Evolutionary conservation across 2,888 invertebrate genomes (phyloP).

Genomic region (Cylloceria caligata): DNA sequence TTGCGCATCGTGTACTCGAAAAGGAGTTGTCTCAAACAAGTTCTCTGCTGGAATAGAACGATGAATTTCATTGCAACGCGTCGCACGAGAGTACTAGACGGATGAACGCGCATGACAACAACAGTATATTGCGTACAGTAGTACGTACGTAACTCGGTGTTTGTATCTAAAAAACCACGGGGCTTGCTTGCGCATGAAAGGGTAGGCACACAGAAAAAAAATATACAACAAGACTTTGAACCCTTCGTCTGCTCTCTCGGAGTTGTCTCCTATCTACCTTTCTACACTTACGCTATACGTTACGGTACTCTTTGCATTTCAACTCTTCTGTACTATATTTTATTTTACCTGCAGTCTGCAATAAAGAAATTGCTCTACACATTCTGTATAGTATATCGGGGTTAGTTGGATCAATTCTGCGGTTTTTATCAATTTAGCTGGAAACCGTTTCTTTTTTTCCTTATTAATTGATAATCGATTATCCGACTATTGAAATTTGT

Average conservation of each 20-base stretch:
- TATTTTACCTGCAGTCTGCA: not conserved
- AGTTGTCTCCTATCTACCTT: constrained; percentile 40
- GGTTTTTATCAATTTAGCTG: not conserved
- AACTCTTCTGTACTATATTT: constrained; percentile 7
- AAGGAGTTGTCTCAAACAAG: constrained; percentile 30
- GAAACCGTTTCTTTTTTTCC: not conserved
- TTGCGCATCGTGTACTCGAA: constrained; percentile 9
- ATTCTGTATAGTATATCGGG: not conserved
- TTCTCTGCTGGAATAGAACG: constrained; percentile 41
- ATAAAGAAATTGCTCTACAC: constrained; percentile 8
- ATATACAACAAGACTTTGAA: constrained; percentile 76
- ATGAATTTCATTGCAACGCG: constrained; percentile 44
- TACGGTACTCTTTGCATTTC: constrained; percentile 11
- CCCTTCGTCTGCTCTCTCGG: constrained; percentile 66
- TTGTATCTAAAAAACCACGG: constrained; percentile 49
- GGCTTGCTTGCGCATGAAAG: constrained; percentile 69
- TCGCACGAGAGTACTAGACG: constrained; percentile 47
- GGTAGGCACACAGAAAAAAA: constrained; percentile 72
- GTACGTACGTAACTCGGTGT: constrained; percentile 11
- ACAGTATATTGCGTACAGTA: constrained; percentile 6
- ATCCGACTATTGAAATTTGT: too few relatives aligned
- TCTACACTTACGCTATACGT: constrained; percentile 26
- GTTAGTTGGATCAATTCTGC: not conserved
- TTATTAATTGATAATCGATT: too few relatives aligned
- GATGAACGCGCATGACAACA: constrained; percentile 36